Evolutionary conservation across 2,888 invertebrate genomes (phyloP), one percentile per base, ranked within the genome.

Genomic region (Drosophila ustulata): DNA sequence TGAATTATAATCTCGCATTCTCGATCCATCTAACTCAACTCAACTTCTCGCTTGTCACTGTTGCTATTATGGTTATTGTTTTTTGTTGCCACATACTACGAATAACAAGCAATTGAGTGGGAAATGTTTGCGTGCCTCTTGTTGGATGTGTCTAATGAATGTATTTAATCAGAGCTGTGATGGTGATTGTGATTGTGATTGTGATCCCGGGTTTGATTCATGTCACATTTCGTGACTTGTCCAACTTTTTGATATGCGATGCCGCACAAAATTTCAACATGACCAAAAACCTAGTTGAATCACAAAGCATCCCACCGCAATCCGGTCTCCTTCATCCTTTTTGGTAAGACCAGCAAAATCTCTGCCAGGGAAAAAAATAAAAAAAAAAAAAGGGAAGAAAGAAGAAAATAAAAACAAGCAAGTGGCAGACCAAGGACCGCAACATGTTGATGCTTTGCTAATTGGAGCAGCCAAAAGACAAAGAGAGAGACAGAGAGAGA

Each of bases 391-490:
- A n/a, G 32, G 9, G 26, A 28, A 5, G 32, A 25, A 37, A 32
- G 28, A 50, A 23, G n/a, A 30, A 32, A 46, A 51, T 34, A 50
- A 52, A 63, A 56, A 39, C 43, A 52, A 59, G 58, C 65, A 58
- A 65, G 75, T 56, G 69, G 65, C 61, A 59, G 62, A 39, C 52
- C 53, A 49, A 68, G 78, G 57, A 83, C 83, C 74, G 77, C 79
- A 84, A 82, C 84, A 82, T 78, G 82, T 84, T 84, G 85, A 82
- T 75, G 71, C 82, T 73, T 75, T 78, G 83, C 83, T 83, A 83
- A 83, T 83, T 85, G 83, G 78, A 78, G 71, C 74, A 77, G 51
- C 55, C 67, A 72, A 70, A 78, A 59, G 66, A 65, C 57, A 49
- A 23, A 47, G 25, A 50, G 26, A 47, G 25, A 50, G 45, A 66